Evolutionary conservation across 2,888 invertebrate species (phyloP), one percentile per base, ranked within the genome.

Genomic region (Trichogramma evanescens): DNA sequence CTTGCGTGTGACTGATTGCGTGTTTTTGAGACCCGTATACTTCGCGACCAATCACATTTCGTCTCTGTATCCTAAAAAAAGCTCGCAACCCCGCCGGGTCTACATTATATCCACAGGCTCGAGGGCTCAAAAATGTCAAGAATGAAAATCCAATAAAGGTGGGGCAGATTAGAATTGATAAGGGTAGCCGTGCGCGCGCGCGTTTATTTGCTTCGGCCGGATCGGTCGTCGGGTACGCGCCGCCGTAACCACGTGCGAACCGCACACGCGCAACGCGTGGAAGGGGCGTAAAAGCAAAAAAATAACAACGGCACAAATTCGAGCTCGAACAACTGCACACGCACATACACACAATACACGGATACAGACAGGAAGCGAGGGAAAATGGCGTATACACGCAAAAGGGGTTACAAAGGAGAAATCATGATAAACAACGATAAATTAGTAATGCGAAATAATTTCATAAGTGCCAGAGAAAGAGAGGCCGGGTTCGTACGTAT

Each of bases 381-480:
- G 26, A 26, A 26, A 26, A 26, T 26, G 26, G 26, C 26, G 26
- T 26, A 1, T 26, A 26, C 26, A 26, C 2, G 26, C 26, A 26
- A 26, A 26, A 26, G 26, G 26, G 26, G 26, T 26, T 26, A 26
- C 13, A 52, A 50, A 68, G 66, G 65, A 67, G 69, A 72, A 70
- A 70, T 69, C 67, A 67, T 71, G 73, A 70, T 69, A 67, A 62
- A 66, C 67, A 72, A 74, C 74, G 74, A 75, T 77, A 75, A 76
- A 76, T 76, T 74, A 75, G 77, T 73, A 75, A 76, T 69, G 70
- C 65, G 74, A 76, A 76, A 70, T 68, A 69, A 67, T 68, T 69
- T 67, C 65, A 65, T 67, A 67, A 46, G 46, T 10, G 46, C 46
- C n/a, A 6, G 7, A 10, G 5, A 46, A 5, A 46, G 5, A 10